Base-by-base conservation (phyloP, 2,888 invertebrate species). In the Tipula helvola region DNA sequence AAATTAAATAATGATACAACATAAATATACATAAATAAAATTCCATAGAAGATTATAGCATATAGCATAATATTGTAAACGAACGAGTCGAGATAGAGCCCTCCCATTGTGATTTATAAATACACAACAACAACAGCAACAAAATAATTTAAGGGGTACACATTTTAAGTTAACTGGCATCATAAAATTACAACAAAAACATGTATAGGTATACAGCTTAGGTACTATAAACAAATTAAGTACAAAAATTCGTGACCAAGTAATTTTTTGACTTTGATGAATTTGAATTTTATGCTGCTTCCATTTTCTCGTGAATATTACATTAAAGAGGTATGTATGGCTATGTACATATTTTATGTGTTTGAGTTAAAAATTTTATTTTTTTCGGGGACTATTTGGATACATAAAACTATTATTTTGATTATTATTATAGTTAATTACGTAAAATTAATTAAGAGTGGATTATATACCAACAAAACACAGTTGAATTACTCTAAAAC, bases 1-100 rank as follows among this genome's bases (percentile, higher is more conserved):
- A 71, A 71, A 71, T 71, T 71, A 71, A 71, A 71, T 71, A 71
- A 71, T 71, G 71, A 71, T 71, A 71, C 71, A 71, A 71, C 71
- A 71, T 71, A 71, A 57, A 57, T 57, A 57, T 5, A 57, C 57
- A 57, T 57, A 57, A 71, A 71, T 28, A 71, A 71, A 71, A 71
- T 71, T 28, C 71, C 71, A 71, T 71, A 71, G 71, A 71, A 71
- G 71, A 71, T 71, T 71, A 71, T 71, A 71, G 16, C 7, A 7
- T 16, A 71, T 71, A 71, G 71, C 71, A 71, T 71, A 28, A 12
- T 71, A 28, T 71, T 39, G 7, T 0, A 28, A 28, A 28, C 28
- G 71, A 28, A 71, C 71, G 71, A 71, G 18, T 71, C 71, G 71
- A 71, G 71, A 71, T 28, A 71, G 71, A 71, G 71, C 28, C 71